Evolutionary conservation across 2,797 vertebrate species (phyloP).

Genomic region (Glossophaga mutica): DNA sequence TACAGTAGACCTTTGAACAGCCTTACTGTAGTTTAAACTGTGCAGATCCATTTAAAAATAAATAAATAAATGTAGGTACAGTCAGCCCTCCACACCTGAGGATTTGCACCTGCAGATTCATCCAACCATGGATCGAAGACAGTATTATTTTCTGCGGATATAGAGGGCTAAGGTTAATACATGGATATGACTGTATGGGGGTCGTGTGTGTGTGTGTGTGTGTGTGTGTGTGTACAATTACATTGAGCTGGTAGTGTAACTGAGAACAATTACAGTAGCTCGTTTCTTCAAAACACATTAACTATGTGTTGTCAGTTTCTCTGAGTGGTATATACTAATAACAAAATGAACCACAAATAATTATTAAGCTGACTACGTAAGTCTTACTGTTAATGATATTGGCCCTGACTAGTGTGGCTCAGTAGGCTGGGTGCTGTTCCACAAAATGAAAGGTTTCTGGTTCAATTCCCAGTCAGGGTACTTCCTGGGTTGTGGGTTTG

Average conservation of each 20-base stretch:
- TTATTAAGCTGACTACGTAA: background rate
- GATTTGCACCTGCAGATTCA: background rate
- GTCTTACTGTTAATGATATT: background rate
- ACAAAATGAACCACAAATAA: background rate
- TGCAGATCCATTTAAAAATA: too few relatives aligned
- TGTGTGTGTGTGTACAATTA: too few relatives aligned
- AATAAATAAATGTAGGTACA: too few relatives aligned
- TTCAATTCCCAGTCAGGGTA: background rate
- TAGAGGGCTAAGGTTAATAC: background rate
- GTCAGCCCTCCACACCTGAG: background rate
- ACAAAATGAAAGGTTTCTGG: background rate
- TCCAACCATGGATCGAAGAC: background rate
- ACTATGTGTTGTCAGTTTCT: background rate
- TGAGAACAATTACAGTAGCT: background rate
- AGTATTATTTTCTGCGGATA: background rate
- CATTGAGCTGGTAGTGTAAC: background rate
- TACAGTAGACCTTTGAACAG: background rate
- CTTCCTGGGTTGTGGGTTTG: background rate
- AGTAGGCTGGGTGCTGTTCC: background rate
- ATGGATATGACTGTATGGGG: background rate
- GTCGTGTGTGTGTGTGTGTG: too few relatives aligned
- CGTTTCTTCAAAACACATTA: background rate
- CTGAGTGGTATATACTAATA: background rate
- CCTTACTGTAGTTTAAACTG: background rate
- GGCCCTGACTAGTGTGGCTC: background rate